phyloP scores from a whole-genome alignment of 2,113 vertebrate genomes.

The Atrichornis clamosus region DNA sequence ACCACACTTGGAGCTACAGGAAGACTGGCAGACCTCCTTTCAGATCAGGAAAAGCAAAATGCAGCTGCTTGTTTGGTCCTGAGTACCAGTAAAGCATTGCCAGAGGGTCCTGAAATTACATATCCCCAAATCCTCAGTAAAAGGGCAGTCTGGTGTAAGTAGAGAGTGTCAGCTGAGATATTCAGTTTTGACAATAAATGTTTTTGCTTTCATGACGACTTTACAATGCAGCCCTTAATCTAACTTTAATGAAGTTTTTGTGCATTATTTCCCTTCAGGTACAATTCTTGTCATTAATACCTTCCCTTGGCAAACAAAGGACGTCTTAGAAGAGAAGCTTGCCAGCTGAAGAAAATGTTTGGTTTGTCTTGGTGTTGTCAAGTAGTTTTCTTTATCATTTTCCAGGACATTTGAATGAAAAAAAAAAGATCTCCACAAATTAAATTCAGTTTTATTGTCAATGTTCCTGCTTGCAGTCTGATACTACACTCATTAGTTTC shows the following conservation, averaged over 20 bases:
- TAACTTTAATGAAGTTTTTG: constrained; percentile 68
- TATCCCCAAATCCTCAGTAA: neutral
- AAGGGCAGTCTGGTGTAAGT: neutral
- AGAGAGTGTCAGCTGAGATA: neutral
- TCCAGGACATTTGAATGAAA: constrained; percentile 68
- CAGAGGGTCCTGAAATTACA: neutral
- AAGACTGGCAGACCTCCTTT: neutral
- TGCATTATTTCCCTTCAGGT: constrained; percentile 65
- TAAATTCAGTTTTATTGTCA: constrained; percentile 61
- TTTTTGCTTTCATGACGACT: constrained; percentile 51
- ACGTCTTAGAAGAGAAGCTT: constrained; percentile 50
- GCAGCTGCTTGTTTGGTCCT: neutral
- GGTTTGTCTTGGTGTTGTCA: constrained; percentile 35
- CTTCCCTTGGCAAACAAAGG: constrained; percentile 56
- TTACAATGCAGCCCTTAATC: constrained; percentile 57
- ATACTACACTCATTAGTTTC: constrained; percentile 27
- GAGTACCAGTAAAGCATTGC: neutral
- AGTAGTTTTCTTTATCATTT: constrained; percentile 64
- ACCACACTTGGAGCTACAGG: neutral
- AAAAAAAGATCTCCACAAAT: constrained; percentile 48
- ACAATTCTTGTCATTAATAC: constrained; percentile 57
- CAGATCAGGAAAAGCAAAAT: neutral
- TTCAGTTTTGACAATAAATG: constrained; percentile 49
- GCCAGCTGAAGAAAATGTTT: constrained; percentile 57
- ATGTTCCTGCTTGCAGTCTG: constrained; percentile 15